Percentiles rank a stretch among this genome's conserved stretches.
Evolutionary conservation across 2,113 vertebrate species (phyloP).

Genomic region (Labrus mixtus): DNA sequence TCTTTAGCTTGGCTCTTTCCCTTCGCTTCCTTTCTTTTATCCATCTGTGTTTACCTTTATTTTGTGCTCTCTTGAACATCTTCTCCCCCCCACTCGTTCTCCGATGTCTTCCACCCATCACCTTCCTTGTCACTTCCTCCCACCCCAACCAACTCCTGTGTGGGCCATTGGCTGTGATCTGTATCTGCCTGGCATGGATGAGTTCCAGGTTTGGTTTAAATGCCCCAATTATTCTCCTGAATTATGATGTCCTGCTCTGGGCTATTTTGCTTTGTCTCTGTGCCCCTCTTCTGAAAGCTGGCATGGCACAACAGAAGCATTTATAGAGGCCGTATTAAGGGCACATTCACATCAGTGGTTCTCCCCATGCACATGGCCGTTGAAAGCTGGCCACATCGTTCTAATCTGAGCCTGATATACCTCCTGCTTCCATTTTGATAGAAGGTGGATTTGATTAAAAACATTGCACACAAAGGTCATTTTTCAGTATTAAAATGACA

Average conservation of each 20-base stretch:
- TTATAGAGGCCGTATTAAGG: constrained; percentile 70
- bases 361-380: constrained; percentile 29
- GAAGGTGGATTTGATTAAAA: too few species aligned
- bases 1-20: constrained; percentile 1
- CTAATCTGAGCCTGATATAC: constrained; percentile 5
- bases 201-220: constrained; percentile 79
- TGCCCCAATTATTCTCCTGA: constrained; percentile 82
- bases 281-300: constrained; percentile 69
- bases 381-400: constrained; percentile 19
- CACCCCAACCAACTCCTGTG: constrained; percentile 55
- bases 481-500: too few species aligned
- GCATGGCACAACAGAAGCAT: constrained; percentile 65
- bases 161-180: constrained; percentile 76
- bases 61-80: constrained; percentile 1
- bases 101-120: constrained; percentile 37
- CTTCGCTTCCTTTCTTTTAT: neutral
- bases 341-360: constrained; percentile 43
- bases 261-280: constrained; percentile 53
- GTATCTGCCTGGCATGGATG: constrained; percentile 80
- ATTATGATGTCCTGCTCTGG: constrained; percentile 77
- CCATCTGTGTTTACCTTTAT: neutral
- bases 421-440: too few species aligned
- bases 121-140: constrained; percentile 36
- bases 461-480: too few species aligned
- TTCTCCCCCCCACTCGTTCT: neutral